Conservation (phyloP, 2,888 invertebrate species). For the Agriopis aurantiaria region DNA sequence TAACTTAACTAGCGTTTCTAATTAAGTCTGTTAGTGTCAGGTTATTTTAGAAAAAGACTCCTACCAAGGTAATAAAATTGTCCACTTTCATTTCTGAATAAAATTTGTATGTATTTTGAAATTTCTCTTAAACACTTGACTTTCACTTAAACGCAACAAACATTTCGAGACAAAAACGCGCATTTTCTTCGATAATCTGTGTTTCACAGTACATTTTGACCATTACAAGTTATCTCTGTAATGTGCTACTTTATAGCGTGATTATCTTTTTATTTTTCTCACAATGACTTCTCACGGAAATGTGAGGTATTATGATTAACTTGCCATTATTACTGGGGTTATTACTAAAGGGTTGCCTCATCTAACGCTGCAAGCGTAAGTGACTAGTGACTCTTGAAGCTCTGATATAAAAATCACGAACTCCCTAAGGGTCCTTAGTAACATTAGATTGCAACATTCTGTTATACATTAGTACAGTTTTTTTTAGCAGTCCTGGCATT, state of each 20-base stretch:
- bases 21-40: neutral
- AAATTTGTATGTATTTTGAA: slow-evolving; percentile 19
- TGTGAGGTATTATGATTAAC: slow-evolving; percentile 61
- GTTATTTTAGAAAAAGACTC: neutral
- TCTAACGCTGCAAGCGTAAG: slow-evolving; percentile 29
- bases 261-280: slow-evolving; percentile 51
- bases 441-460: neutral
- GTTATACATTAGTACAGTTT: neutral
- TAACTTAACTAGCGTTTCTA: no score
- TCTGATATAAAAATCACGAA: slow-evolving; percentile 6
- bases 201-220: slow-evolving; percentile 27
- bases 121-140: slow-evolving; percentile 23
- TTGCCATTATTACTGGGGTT: slow-evolving; percentile 55
- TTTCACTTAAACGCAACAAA: slow-evolving; percentile 25
- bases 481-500: no score
- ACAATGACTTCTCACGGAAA: slow-evolving; percentile 66
- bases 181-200: slow-evolving; percentile 22
- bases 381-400: slow-evolving; percentile 26
- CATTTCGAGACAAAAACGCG: slow-evolving; percentile 35
- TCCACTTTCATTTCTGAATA: slow-evolving; percentile 19
- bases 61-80: neutral
- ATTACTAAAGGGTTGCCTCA: slow-evolving; percentile 59
- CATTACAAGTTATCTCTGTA: slow-evolving; percentile 31
- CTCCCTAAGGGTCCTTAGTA: neutral
- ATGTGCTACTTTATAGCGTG: slow-evolving; percentile 29